phyloP scores from a whole-genome alignment of 2,888 invertebrate genomes.

The Agrotis clavis region DNA sequence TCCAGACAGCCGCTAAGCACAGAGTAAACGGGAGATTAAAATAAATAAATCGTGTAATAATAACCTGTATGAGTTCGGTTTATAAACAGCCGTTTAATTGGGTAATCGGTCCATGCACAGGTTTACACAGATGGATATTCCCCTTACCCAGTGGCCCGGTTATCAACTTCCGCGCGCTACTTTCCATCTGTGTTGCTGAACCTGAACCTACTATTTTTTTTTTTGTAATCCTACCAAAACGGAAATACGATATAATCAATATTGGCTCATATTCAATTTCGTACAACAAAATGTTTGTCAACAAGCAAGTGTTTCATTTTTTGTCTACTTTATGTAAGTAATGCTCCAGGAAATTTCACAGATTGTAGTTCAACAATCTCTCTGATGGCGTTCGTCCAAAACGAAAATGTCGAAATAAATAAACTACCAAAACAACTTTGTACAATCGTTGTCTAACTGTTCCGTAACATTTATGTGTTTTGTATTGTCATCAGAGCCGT shows the following conservation, averaged over 20 bases:
- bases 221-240: slow-evolving; percentile 17
- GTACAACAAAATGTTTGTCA: slow-evolving; percentile 11
- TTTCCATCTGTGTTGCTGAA: slow-evolving; percentile 55
- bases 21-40: slow-evolving; percentile 10
- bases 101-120: slow-evolving; percentile 41
- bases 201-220: neutral
- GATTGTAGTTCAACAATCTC: slow-evolving; percentile 2
- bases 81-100: slow-evolving; percentile 43
- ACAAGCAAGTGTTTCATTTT: neutral
- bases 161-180: slow-evolving; percentile 67
- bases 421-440: slow-evolving; percentile 22
- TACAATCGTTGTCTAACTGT: slow-evolving; percentile 8
- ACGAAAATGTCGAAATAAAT: slow-evolving; percentile 24
- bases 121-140: slow-evolving; percentile 63
- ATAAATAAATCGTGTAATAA: slow-evolving; percentile 23
- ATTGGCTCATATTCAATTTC: neutral
- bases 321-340: neutral
- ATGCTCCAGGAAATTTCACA: neutral
- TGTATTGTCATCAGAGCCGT: slow-evolving; percentile 12
- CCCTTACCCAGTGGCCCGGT: slow-evolving; percentile 67
- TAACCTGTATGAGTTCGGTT: slow-evolving; percentile 25
- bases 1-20: neutral
- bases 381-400: slow-evolving; percentile 10
- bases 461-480: slow-evolving; percentile 14
- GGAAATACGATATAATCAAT: neutral